phyloP scores from a whole-genome alignment of 2,888 invertebrate genomes.

The Drosophila fulvimacula region DNA sequence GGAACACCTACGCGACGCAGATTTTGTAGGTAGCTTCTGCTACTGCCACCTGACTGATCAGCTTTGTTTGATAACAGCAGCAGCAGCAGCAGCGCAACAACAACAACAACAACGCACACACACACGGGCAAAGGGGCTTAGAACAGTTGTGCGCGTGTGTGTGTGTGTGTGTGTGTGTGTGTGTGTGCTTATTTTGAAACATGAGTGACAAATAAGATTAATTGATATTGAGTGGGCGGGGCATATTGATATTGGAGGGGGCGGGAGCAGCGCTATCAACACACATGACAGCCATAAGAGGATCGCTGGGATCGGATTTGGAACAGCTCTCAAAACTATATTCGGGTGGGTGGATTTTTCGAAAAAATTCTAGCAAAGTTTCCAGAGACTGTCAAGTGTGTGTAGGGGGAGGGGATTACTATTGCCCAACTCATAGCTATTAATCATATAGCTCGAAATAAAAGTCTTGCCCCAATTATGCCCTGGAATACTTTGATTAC shows the following conservation, averaged over 20 bases:
- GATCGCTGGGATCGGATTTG: conserved; percentile 74
- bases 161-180: conserved; percentile 21
- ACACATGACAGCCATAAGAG: conserved; percentile 71
- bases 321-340: conserved; percentile 40
- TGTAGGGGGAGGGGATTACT: conserved; percentile 16
- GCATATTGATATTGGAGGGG: conserved; percentile 10
- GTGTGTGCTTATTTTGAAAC: conserved; percentile 56
- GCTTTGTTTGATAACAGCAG: conserved; percentile 78
- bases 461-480: conserved; percentile 39
- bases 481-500: conserved; percentile 28
- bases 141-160: conserved; percentile 20
- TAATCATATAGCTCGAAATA: conserved; percentile 43
- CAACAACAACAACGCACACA: conserved; percentile 17
- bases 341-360: conserved; percentile 21
- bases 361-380: conserved; percentile 13
- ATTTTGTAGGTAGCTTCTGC: conserved; percentile 74
- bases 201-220: conserved; percentile 80
- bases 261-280: conserved; percentile 41
- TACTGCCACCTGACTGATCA: conserved; percentile 79
- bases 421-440: conserved; percentile 28
- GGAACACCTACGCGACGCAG: conserved; percentile 72
- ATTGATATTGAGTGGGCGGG: conserved; percentile 61
- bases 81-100: conserved; percentile 47
- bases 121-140: conserved; percentile 12
- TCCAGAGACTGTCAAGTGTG: conserved; percentile 25